phyloP scores from a whole-genome alignment of 2,797 vertebrate species.

The Myotis planiceps region DNA sequence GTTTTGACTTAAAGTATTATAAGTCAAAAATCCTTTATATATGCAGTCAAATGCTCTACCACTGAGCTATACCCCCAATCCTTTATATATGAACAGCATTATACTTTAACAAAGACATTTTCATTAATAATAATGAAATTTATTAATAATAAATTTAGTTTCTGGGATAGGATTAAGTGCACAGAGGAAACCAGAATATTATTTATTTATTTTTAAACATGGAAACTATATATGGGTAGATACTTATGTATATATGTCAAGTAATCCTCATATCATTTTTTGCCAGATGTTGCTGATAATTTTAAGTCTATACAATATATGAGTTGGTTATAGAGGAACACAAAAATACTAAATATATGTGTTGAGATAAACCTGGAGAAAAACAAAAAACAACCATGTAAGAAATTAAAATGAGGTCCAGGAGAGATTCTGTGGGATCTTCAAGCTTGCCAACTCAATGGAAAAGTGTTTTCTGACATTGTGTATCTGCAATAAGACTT shows the following conservation, averaged over 20 bases:
- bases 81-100: background rate
- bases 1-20: background rate
- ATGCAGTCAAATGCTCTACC: conserved; percentile 84
- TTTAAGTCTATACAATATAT: background rate
- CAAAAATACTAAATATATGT: background rate
- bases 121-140: background rate
- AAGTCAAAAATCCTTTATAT: conserved; percentile 8
- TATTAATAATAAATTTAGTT: background rate
- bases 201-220: background rate
- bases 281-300: background rate
- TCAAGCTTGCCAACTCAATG: background rate
- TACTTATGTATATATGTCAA: background rate
- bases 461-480: background rate
- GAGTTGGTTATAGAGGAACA: background rate
- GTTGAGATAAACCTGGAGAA: conserved; percentile 9
- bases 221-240: background rate
- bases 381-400: background rate
- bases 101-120: background rate
- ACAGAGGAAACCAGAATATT: background rate
- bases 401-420: background rate
- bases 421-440: background rate
- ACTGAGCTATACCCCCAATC: conserved; percentile 77
- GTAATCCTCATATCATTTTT: background rate
- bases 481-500: background rate
- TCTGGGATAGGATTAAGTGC: background rate